Base-by-base conservation (phyloP, 1,140 invertebrate genomes). In the Drosophila ohnishii region DNA sequence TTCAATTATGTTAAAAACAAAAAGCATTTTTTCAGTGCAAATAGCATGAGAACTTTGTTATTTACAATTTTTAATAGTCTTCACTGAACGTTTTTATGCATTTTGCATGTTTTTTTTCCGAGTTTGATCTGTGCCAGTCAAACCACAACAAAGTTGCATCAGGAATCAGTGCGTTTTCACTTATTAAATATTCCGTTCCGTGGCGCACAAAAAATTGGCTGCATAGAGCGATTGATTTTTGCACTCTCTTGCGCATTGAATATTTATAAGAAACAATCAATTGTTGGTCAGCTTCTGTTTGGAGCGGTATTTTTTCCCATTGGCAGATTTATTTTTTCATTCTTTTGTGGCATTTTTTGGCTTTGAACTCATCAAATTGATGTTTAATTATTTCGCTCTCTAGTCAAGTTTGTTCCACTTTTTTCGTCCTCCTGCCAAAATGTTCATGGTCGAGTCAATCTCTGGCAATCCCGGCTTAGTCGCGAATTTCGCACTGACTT, bases 371-470 rank as follows among this genome's bases (percentile, higher is more conserved):
- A 65, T 70, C 47, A 60, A 75, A 82, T 85, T 81, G 75, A 75
- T 75, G 55, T 78, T 86, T 78, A 82, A 87, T 85, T 86, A 80
- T 67, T 78, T 87, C 74, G 65, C 65, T 63, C 48, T 48, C 64
- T 73, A 76, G 76, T 76, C 64, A 50, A 60, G 51, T 65, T 65
- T 64, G 60, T 35, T 72, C 34, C 35, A 61, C 50, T 28, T 55
- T 45, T 70, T 61, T 63, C 37, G 42, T 74, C 11, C 56, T 42
- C 37, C 14, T 58, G 72, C 32, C 66, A 55, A 77, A 85, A 61
- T 55, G 66, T 64, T 71, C 82, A 78, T 60, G 75, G 69, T 76
- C 56, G 74, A 81, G 85, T 84, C 81, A 85, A 85, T 85, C 74
- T 28, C 47, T 22, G 58, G 70, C 42, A 85, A 85, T 86, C 78